Evolutionary conservation across 2,113 vertebrate species (phyloP), one percentile per base, ranked within the genome.

Genomic region (Malurus melanocephalus): DNA sequence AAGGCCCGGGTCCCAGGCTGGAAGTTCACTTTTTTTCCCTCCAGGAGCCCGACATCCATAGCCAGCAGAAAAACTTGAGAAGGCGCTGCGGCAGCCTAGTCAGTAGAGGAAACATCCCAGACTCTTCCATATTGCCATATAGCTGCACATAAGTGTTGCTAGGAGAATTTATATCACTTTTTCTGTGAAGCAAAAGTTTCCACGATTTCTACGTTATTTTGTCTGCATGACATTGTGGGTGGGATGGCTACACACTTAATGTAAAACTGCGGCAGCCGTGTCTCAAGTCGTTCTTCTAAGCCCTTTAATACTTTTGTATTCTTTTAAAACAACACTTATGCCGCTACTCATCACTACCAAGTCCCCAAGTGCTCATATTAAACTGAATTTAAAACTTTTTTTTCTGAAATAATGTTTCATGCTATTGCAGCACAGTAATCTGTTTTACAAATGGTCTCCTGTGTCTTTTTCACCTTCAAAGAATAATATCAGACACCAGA

Each of bases 221-320:
- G 26, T 26, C 57, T 16, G 30, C 11, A 3, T 9, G 11, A 35
- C 28, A 51, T 22, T 59, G 40, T 0, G 7, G 9, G 23, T 48
- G 49, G 64, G 24, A 24, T 32, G 35, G 30, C 28, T 42, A 16
- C 16, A 2, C 0, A 3, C 40, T 66, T n/a, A 21, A 46, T 0
- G 9, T 3, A 35, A 28, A 46, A 30, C 33, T 8, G 32, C 1
- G 1, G 21, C n/a, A 81, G 21, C 0, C 0, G 40, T 8, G 11
- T 14, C 61, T 55, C n/a, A 35, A 43, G 61, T 43, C 33, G n/a
- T 6, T 56, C 53, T 72, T 66, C 18, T 16, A 35, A 45, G 20
- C 7, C 62, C 64, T 74, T n/a, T 6, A 28, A 42, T 10, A 49
- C 16, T 45, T 33, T 13, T 17, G 5, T 14, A 3, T 27, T 61